These are phyloP conservation scores for Lates japonicus DNA, from an alignment of 2,797 vertebrate species.

Conservation along the genomic window DNA sequence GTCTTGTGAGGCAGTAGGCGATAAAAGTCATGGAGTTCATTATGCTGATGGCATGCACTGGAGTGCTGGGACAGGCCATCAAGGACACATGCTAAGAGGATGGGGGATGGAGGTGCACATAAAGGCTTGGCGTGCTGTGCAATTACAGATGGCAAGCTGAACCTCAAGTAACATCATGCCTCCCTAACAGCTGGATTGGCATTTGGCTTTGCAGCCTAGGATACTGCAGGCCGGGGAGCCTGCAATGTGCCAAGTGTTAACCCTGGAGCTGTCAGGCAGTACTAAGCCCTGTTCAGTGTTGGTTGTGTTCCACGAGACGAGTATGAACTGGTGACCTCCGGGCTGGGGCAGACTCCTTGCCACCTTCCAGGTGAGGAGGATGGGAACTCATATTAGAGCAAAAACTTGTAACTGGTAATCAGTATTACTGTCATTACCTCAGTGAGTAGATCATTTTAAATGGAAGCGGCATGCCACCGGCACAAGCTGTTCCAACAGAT, in stretches of 20 bases:
- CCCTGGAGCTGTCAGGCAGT: conserved; percentile 50
- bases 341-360: no score
- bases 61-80: conserved; percentile 87
- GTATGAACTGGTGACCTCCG: conserved; percentile 7
- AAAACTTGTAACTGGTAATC: background rate
- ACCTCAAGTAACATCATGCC: no score
- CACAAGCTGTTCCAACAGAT: conserved; percentile 14
- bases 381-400: background rate
- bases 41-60: conserved; percentile 92
- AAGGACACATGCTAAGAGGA: conserved; percentile 52
- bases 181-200: conserved; percentile 72
- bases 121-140: conserved; percentile 59
- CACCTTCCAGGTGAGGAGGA: conserved; percentile 6
- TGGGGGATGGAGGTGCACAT: conserved; percentile 56
- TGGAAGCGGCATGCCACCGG: background rate
- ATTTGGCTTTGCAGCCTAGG: conserved; percentile 70
- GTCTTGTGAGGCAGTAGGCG: conserved; percentile 93
- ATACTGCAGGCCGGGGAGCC: conserved; percentile 51
- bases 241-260: conserved; percentile 49
- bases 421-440: background rate
- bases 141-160: conserved; percentile 80
- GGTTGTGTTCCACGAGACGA: conserved; percentile 23
- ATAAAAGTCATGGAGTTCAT: conserved; percentile 95
- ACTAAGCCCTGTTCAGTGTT: conserved; percentile 25
- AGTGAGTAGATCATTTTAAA: background rate